These are phyloP conservation scores for Pyrrhosoma nymphula DNA, from an alignment of 2,888 invertebrate genomes.

Conservation along the genomic window DNA sequence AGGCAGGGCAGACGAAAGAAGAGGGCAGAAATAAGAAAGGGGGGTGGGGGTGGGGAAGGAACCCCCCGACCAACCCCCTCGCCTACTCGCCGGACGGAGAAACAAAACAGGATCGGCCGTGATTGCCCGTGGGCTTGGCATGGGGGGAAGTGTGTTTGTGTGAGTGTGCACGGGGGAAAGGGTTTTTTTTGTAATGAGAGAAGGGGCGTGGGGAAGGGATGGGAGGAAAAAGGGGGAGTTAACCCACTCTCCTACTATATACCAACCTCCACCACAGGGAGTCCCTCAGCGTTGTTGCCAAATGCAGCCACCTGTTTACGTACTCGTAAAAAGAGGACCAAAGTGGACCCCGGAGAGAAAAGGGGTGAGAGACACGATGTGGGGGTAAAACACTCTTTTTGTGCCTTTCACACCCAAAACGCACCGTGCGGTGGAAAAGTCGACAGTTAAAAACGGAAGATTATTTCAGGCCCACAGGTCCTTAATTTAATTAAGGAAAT, in stretches of 20 bases:
- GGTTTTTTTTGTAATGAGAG: background rate
- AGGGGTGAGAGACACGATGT: background rate
- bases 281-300: conserved; percentile 37
- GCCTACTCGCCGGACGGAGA: background rate
- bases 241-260: background rate
- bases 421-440: no score
- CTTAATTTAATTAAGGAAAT: no score
- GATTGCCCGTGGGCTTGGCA: background rate
- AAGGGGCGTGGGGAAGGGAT: no score
- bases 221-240: background rate
- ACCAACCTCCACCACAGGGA: background rate
- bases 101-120: conserved; percentile 30
- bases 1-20: background rate
- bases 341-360: background rate
- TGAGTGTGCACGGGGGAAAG: background rate
- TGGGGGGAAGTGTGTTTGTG: no score
- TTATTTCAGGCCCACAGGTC: no score
- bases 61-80: no score
- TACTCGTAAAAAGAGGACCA: background rate
- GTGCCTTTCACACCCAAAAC: background rate
- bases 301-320: conserved; percentile 57
- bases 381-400: background rate
- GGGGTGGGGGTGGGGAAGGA: background rate
- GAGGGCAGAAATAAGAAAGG: background rate
- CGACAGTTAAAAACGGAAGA: no score